A percentile compares a stretch with the other conserved stretches of the same genome.
Evolutionary conservation across 1,140 invertebrate genomes (phyloP).

Genomic region (Vanessa atalanta): DNA sequence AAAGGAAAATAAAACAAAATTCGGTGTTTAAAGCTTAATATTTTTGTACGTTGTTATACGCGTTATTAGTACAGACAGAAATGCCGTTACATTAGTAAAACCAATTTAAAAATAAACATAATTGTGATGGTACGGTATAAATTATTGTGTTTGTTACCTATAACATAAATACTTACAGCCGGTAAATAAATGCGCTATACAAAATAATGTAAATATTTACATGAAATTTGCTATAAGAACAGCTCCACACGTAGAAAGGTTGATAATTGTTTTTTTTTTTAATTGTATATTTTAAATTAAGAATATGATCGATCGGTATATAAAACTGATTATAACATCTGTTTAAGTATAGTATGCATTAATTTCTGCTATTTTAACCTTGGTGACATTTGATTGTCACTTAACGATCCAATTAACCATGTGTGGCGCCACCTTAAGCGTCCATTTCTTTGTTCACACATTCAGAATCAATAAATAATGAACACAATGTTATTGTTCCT

Average conservation of each 20-base stretch:
- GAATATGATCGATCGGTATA: background rate
- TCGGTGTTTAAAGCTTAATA: slow-evolving; percentile 75
- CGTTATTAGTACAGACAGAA: slow-evolving; percentile 66
- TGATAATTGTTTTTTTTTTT: background rate
- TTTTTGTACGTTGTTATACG: slow-evolving; percentile 77
- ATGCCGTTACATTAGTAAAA: slow-evolving; percentile 43
- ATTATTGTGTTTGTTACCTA: slow-evolving; percentile 46
- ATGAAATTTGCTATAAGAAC: slow-evolving; percentile 36
- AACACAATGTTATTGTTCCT: slow-evolving; percentile 55
- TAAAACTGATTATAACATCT: background rate
- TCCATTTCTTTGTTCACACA: slow-evolving; percentile 46
- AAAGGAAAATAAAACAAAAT: slow-evolving; percentile 42
- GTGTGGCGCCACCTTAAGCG: slow-evolving; percentile 34
- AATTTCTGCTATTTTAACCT: background rate
- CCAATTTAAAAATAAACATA: slow-evolving; percentile 45
- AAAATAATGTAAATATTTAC: slow-evolving; percentile 70
- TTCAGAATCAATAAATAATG: slow-evolving; percentile 61
- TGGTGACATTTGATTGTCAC: slow-evolving; percentile 23
- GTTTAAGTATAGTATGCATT: background rate
- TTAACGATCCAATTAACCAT: slow-evolving; percentile 13
- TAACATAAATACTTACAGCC: slow-evolving; percentile 72
- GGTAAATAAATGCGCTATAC: slow-evolving; percentile 75
- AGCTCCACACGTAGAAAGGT: slow-evolving; percentile 14
- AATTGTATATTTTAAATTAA: background rate
- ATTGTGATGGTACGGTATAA: slow-evolving; percentile 55